Base-by-base conservation (phyloP, 2,797 vertebrate genomes). In the Danio jaintianensis region DNA sequence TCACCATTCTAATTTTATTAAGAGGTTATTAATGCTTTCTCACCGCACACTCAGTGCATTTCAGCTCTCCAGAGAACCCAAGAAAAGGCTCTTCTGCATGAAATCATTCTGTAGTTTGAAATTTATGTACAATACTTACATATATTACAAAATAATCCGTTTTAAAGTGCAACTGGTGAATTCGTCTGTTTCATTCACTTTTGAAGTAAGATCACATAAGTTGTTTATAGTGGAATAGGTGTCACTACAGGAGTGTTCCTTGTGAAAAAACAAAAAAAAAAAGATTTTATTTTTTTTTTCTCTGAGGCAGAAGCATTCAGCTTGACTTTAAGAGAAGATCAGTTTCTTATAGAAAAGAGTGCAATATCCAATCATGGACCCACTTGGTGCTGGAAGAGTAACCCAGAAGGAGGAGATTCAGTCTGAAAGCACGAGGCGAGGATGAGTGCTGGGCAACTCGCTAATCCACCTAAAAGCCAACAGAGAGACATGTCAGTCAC, bases 401-500 rank as follows among this genome's bases (percentile, higher is more conserved):
- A 20, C 47, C 61, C 59, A 42, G 56, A 13, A 61, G 56, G 56
- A 62, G 22, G 63, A 48, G 45, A 20, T 69, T 84, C 67, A 85
- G 78, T 88, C 86, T 59, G 85, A 70, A 61, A 83, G 43, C 56
- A 88, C 29, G 20, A 87, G 72, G 5, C 52, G 82, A 58, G 85
- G 86, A 11, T 87, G 86, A 50, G 86, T 86, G 53, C 71, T 40
- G 6, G 85, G 87, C 87, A 89, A 81, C 66, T 88, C 86, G 45
- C 86, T 89, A 56, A 89, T 78, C 87, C 87, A 88, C 76, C 88
- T 89, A 68, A 81, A 43, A 69, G 50, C 55, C 36, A 76, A 74
- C 8, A 61, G 70, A 78, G 43, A 75, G 12, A 71, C 5, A 53
- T 7, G 38, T 55, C 56, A 76, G 20, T 68, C 18, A n/a, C 45